Base-by-base conservation (phyloP, 2,797 vertebrate species). In the Anas acuta region DNA sequence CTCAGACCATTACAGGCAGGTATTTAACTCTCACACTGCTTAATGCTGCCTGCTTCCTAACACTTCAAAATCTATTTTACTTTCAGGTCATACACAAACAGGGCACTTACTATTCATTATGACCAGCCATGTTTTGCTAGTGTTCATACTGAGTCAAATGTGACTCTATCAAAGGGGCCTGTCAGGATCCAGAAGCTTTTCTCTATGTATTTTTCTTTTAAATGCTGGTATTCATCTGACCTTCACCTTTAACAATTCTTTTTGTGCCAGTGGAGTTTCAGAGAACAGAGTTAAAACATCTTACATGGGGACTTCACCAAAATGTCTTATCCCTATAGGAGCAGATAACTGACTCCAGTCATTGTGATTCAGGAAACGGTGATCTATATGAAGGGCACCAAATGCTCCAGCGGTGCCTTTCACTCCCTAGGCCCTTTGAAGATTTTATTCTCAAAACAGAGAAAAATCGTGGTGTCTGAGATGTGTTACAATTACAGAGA, bases 1-100 rank as follows among this genome's bases (percentile, higher is more conserved):
- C 96, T 97, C 88, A 96, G 92, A 12, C 62, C 65, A 73, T 74
- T 90, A 66, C 45, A 95, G 74, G 56, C 51, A 91, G 13, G 43
- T 75, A 54, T 93, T 84, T 87, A 77, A 71, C 10, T 83, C n/a
- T 67, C 28, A 75, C 69, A 57, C 11, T 43, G 10, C 83, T 92
- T 89, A 80, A 88, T 75, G 64, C 39, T 60, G 6, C 61, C 58
- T 69, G 26, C 49, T 78, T 85, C 73, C 69, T 66, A 91, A 53
- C 28, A 73, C 51, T 92, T 90, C 75, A 94, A 87, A 94, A 83
- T 56, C 61, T 75, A 28, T 83, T 87, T 87, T 74, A 78, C 82
- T 80, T 92, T 83, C 61, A 85, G 81, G 79, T 95, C 80, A 89
- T 87, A 85, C 51, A 60, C 45, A 77, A 95, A 69, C 51, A 80